Percentiles rank a stretch among this genome's conserved stretches.
Conservation (phyloP, 2,113 vertebrate genomes). For the Chamaea fasciata region DNA sequence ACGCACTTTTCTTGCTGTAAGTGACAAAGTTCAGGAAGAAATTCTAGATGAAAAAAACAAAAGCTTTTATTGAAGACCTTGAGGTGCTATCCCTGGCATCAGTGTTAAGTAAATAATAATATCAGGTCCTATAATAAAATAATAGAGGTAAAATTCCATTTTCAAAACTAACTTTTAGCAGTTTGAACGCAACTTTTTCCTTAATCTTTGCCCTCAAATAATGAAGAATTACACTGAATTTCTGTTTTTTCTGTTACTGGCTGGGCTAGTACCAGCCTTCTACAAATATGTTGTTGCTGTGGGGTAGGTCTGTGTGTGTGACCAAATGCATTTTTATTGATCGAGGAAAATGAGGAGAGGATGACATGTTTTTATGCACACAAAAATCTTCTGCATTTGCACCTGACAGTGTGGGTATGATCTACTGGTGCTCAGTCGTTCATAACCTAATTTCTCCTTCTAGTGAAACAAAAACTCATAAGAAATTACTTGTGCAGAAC, state of each 20-base stretch:
- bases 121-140: not conserved
- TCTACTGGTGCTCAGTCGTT: not conserved
- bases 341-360: not conserved
- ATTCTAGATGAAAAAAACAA: not conserved
- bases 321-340: not conserved
- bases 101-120: not conserved
- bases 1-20: not conserved
- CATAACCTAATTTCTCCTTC: not conserved
- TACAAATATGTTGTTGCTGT: not conserved
- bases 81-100: not conserved
- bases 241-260: not conserved
- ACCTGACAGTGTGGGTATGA: not conserved
- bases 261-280: not conserved
- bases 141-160: not conserved
- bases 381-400: not conserved
- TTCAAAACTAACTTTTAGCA: not conserved
- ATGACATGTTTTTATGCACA: not conserved
- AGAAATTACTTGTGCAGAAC: not conserved
- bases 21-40: not conserved
- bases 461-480: not conserved
- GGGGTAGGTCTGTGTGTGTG: not conserved
- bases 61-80: not conserved
- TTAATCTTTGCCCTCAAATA: not conserved
- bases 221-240: not conserved
- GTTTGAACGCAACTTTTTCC: not conserved